Percentiles rank a stretch among this genome's conserved stretches.
These are phyloP conservation scores for Upupa epops DNA, from an alignment of 2,113 vertebrate genomes.

Conservation along the genomic window DNA sequence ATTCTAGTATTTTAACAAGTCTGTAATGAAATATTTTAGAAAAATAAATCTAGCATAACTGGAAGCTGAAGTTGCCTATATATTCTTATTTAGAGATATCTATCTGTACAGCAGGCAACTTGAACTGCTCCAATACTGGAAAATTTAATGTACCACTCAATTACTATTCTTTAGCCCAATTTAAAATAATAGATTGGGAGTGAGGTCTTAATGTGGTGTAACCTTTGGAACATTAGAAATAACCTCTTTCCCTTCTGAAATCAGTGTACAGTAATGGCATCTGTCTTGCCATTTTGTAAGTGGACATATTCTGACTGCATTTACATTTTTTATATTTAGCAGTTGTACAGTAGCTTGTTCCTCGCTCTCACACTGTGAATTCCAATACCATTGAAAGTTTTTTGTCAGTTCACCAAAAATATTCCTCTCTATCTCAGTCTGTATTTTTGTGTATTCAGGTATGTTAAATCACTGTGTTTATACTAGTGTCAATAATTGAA, in stretches of 20 bases:
- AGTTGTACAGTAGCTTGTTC: slow-evolving; percentile 2
- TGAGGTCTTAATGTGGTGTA: slow-evolving; percentile 78
- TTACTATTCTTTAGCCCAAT: slow-evolving; percentile 79
- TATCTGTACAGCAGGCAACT: slow-evolving; percentile 62
- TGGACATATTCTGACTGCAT: slow-evolving; percentile 18
- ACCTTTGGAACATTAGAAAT: slow-evolving; percentile 80
- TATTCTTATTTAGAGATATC: slow-evolving; percentile 72
- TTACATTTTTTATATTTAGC: slow-evolving; percentile 30
- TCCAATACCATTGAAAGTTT: slow-evolving; percentile 5
- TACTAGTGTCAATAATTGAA: not conserved
- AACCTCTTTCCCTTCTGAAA: slow-evolving; percentile 67
- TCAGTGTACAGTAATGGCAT: slow-evolving; percentile 58
- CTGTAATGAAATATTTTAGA: slow-evolving; percentile 69
- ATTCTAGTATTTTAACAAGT: slow-evolving; percentile 57
- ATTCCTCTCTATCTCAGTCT: not conserved
- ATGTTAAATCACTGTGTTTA: not conserved
- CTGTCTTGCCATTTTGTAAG: slow-evolving; percentile 40
- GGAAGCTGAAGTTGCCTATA: slow-evolving; percentile 64
- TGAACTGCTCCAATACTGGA: slow-evolving; percentile 68
- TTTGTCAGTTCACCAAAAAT: not conserved
- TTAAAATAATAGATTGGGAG: slow-evolving; percentile 77
- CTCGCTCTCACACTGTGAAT: not conserved
- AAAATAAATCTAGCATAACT: slow-evolving; percentile 72
- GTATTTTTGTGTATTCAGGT: not conserved
- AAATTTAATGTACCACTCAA: slow-evolving; percentile 79